Conservation (phyloP, 2,888 invertebrate species). For the Tiliacea aurago region DNA sequence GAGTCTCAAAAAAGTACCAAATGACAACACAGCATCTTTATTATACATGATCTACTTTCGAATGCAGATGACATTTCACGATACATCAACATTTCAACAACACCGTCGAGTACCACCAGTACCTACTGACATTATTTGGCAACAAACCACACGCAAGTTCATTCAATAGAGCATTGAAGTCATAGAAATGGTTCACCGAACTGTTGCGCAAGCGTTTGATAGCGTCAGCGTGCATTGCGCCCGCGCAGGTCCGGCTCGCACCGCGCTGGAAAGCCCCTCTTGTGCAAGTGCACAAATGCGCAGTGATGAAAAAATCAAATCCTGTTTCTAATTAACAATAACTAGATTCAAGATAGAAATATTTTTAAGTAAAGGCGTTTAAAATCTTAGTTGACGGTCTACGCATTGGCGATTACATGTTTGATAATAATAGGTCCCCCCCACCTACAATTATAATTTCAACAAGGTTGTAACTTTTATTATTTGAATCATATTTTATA, state of each 20-base stretch:
- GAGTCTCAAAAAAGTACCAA: not conserved
- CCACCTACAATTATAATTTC: too few species aligned
- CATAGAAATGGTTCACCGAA: conserved; percentile 84
- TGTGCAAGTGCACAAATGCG: conserved; percentile 78
- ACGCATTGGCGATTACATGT: not conserved
- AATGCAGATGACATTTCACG: conserved; percentile 51
- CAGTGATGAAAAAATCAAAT: conserved; percentile 54
- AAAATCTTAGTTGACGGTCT: not conserved
- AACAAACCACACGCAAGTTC: conserved; percentile 62
- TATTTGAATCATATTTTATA: too few species aligned
- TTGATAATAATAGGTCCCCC: too few species aligned
- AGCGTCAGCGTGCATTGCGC: conserved; percentile 67
- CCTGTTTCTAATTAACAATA: conserved; percentile 49
- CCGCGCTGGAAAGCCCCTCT: conserved; percentile 83
- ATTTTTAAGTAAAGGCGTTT: not conserved
- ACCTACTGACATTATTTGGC: conserved; percentile 50
- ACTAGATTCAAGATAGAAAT: conserved; percentile 12
- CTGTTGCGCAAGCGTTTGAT: conserved; percentile 81
- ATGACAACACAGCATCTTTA: not conserved
- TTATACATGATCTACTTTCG: conserved; percentile 38
- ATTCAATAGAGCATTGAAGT: conserved; percentile 62
- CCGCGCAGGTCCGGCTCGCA: conserved; percentile 79
- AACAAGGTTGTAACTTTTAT: too few species aligned
- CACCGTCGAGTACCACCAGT: conserved; percentile 4
- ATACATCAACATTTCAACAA: conserved; percentile 15